Base-by-base conservation (phyloP, 2,113 vertebrate genomes). In the Macrotus californicus region DNA sequence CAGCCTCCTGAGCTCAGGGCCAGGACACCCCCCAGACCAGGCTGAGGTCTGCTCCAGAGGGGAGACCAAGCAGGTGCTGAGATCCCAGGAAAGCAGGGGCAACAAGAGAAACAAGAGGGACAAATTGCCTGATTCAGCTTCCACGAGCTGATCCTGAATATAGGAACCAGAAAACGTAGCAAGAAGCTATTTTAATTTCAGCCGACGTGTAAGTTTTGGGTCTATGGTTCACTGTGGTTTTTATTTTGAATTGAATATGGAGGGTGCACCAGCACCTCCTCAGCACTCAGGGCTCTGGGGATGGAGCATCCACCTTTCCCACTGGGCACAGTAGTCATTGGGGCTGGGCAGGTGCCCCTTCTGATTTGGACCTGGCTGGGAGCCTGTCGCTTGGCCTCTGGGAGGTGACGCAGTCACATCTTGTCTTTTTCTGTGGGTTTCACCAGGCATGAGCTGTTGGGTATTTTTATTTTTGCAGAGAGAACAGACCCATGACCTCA, bases 131-230 rank as follows among this genome's bases (percentile, higher is more conserved):
- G 94, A 94, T 96, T 97, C 91, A 81, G 97, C 95, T 94, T 95
- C 95, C 88, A 48, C 36, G 95, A 93, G 95, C 91, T 90, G 95
- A 94, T 95, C 95, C 81, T 52, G 91, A 96, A 96, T 96, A 96
- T 77, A 92, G 97, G 97, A 97, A 96, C 92, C 96, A 96, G 96
- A 96, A 96, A 96, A 96, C 93, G 67, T 95, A 97, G 96, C 96
- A 91, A 95, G 96, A 86, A 97, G 94, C 96, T 97, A 97, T 97
- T 97, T 97, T 97, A 91, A 97, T 97, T 97, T 97, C 95, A 97
- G 97, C 95, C 96, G 83, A 97, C 69, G 89, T 95, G 16, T 92
- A 97, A 92, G 82, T 95, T 96, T 97, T 54, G 36, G 96, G 94
- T 94, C 92, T 95, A 29, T 94, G 94, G 88, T 94, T 96, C 87